Percentiles rank a stretch among this genome's conserved stretches.
phyloP scores from a whole-genome alignment of 2,888 invertebrate species.

The Cremastinae sp. region DNA sequence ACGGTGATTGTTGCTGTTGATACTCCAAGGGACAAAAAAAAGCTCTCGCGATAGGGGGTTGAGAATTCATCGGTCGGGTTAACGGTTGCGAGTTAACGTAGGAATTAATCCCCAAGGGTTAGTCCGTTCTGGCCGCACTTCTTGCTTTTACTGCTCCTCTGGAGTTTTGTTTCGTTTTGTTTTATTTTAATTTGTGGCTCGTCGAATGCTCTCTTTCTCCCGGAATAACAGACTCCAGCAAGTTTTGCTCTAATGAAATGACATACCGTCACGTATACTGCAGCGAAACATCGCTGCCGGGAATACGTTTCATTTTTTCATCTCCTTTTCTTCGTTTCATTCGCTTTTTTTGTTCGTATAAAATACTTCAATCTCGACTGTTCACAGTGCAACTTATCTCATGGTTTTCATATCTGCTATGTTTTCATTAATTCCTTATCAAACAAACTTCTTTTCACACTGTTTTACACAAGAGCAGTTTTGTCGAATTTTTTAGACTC shows the following conservation, averaged over 20 bases:
- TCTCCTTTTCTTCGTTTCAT: not conserved
- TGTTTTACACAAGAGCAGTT: too few relatives aligned
- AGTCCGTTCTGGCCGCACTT: slow-evolving; percentile 25
- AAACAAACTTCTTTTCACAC: not conserved
- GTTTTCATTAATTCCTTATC: slow-evolving; percentile 1
- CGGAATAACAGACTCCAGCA: slow-evolving; percentile 29
- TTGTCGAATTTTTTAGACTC: not conserved
- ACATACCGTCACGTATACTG: slow-evolving; percentile 11
- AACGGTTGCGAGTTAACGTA: slow-evolving; percentile 63
- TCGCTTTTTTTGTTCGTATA: slow-evolving; percentile 5
- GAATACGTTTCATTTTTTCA: slow-evolving; percentile 34
- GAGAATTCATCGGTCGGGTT: slow-evolving; percentile 63
- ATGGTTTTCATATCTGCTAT: not conserved
- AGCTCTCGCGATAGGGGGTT: slow-evolving; percentile 38
- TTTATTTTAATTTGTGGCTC: slow-evolving; percentile 40
- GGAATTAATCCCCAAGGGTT: slow-evolving; percentile 63
- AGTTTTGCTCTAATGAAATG: slow-evolving; percentile 24
- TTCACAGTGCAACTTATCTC: not conserved
- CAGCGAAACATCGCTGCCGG: not conserved
- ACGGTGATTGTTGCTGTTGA: slow-evolving; percentile 42
- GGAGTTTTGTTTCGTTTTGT: slow-evolving; percentile 22
- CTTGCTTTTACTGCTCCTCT: slow-evolving; percentile 27
- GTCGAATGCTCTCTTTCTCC: slow-evolving; percentile 19
- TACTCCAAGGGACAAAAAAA: slow-evolving; percentile 42
- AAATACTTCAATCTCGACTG: slow-evolving; percentile 1